Conservation (phyloP, 2,888 invertebrate species). For the Lasioglossum calceatum region DNA sequence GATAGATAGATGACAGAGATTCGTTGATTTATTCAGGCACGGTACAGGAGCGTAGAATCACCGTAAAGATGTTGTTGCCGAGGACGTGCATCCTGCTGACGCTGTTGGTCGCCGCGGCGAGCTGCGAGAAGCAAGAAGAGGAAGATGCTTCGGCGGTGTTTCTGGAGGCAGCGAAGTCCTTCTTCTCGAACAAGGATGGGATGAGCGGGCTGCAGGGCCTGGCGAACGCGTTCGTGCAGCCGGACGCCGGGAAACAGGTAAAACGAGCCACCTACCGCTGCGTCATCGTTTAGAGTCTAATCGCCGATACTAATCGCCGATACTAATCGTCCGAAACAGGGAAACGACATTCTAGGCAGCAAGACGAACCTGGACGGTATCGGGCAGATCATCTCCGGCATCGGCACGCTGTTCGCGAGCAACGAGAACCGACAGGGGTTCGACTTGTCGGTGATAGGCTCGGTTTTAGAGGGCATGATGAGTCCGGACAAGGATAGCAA, state of each 20-base stretch:
- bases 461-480: conserved; percentile 70
- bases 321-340: conserved; percentile 47
- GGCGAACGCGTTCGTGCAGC: conserved; percentile 89
- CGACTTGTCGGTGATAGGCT: conserved; percentile 75
- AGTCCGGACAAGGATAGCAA: conserved; percentile 43
- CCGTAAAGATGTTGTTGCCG: conserved; percentile 72
- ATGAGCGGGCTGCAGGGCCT: conserved; percentile 87
- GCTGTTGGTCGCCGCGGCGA: conserved; percentile 66
- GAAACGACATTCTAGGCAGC: conserved; percentile 72
- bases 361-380: conserved; percentile 72
- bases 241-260: conserved; percentile 87
- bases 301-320: background rate
- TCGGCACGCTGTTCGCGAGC: conserved; percentile 77
- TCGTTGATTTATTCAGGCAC: background rate
- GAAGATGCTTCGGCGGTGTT: conserved; percentile 87
- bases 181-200: conserved; percentile 87
- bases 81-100: conserved; percentile 72
- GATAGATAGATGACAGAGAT: background rate
- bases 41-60: background rate
- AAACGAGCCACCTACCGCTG: background rate
- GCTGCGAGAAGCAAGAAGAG: conserved; percentile 78
- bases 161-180: conserved; percentile 89
- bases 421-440: conserved; percentile 67
- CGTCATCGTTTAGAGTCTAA: background rate
- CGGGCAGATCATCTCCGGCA: conserved; percentile 80